A percentile compares a stretch with the other conserved stretches of the same genome.
Conservation (phyloP, 2,797 vertebrate genomes). For the Delichon dasypus region DNA sequence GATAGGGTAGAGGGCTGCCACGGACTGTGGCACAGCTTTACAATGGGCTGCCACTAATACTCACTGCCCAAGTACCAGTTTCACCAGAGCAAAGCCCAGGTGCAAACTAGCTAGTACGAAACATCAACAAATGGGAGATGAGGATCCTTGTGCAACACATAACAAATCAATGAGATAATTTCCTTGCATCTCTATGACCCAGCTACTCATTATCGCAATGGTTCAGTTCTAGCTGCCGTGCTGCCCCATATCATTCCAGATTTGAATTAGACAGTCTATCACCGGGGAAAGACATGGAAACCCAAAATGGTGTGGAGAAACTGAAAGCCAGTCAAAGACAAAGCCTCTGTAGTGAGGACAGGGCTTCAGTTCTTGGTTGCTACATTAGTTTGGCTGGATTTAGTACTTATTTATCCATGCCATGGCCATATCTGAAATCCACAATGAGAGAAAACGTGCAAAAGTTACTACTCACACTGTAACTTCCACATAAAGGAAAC, state of each 20-base stretch:
- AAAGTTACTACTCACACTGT: background rate
- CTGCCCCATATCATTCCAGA: background rate
- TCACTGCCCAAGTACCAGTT: background rate
- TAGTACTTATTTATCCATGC: background rate
- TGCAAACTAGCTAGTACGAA: background rate
- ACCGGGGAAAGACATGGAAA: background rate
- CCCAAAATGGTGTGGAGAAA: background rate
- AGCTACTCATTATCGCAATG: background rate
- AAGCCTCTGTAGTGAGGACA: background rate
- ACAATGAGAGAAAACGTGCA: fast-evolving
- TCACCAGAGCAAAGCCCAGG: background rate
- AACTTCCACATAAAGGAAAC: background rate
- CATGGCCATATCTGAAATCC: background rate
- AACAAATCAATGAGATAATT: background rate
- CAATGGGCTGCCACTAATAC: background rate
- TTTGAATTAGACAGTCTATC: background rate
- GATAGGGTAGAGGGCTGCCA: fast-evolving
- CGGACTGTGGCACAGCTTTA: background rate
- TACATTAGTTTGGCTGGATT: background rate
- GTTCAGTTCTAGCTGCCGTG: background rate
- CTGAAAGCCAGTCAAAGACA: background rate
- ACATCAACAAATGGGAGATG: background rate
- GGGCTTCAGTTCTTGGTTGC: background rate
- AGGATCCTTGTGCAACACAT: background rate
- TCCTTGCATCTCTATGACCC: background rate